Conservation (phyloP, 2,888 invertebrate species). For the Gymnoscelis rufifasciata region DNA sequence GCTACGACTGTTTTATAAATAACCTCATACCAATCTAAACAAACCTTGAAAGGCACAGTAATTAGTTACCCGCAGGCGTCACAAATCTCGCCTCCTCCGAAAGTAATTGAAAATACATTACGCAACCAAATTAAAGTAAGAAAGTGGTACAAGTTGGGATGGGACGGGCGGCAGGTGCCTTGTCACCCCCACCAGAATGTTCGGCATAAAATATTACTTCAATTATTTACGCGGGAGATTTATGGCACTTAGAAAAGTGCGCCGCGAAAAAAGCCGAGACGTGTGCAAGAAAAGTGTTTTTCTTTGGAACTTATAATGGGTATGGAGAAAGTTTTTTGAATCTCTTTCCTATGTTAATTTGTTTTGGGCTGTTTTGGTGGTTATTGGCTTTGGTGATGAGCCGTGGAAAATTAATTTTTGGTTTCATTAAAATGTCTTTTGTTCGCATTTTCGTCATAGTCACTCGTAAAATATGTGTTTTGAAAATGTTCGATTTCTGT, state of each 20-base stretch:
- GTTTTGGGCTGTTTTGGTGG: slow-evolving; percentile 70
- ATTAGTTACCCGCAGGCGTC: slow-evolving; percentile 64
- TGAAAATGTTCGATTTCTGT: too few species aligned
- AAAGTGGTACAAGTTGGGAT: slow-evolving; percentile 74
- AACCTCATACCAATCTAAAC: too few species aligned
- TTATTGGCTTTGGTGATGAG: slow-evolving; percentile 33
- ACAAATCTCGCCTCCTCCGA: slow-evolving; percentile 74
- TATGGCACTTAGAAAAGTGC: slow-evolving; percentile 79
- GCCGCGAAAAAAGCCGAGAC: slow-evolving; percentile 76
- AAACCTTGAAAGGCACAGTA: slow-evolving; percentile 46
- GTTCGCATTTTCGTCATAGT: background rate
- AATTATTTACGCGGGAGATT: slow-evolving; percentile 80
- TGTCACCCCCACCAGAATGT: slow-evolving; percentile 74
- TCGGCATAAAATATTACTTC: slow-evolving; percentile 81
- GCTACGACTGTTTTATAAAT: too few species aligned
- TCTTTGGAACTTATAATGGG: slow-evolving; percentile 79
- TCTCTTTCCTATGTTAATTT: slow-evolving; percentile 79
- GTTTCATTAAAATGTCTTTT: background rate
- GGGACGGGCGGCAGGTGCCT: slow-evolving; percentile 69
- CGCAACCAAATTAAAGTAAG: slow-evolving; percentile 78
- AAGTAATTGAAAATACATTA: slow-evolving; percentile 80
- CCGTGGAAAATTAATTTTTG: slow-evolving; percentile 15
- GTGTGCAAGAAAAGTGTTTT: slow-evolving; percentile 79
- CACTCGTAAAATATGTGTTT: too few species aligned
- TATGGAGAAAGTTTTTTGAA: slow-evolving; percentile 72